Evolutionary conservation across 1,140 invertebrate species (phyloP), one percentile per base, ranked within the genome.

Genomic region (Mycetomoellerius zeteki): DNA sequence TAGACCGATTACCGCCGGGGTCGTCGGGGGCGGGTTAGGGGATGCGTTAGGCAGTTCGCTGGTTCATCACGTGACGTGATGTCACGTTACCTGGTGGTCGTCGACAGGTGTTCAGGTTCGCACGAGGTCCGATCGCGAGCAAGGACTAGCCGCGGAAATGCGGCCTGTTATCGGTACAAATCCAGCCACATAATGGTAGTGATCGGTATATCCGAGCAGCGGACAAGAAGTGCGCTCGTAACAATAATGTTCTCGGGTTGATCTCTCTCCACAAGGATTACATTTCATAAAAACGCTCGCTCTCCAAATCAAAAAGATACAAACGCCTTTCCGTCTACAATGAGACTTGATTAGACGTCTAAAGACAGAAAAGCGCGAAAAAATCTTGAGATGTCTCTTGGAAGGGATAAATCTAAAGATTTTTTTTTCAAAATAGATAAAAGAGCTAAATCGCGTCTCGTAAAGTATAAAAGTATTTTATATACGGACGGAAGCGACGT

Each of bases 41-140:
- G 62, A 71, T 54, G 65, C 67, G 81, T 72, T 12, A 33, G 47
- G 60, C 64, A 75, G 84, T 56, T 86, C 16, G 89, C 65, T 16
- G 64, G 47, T 47, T 81, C 47, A 69, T 92, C 89, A 92, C 90
- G 90, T 89, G 92, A 92, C 91, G 87, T 91, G 92, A 93, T 93
- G 92, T 93, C 92, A 93, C 92, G 92, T 93, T 93, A 93, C 92
- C 65, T 72, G 86, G 8, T 91, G 81, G 92, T 88, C 89, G 89
- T 24, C 60, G 86, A 90, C 92, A 93, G 92, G 91, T 93, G 91
- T 91, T 85, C 47, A 14, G 82, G 88, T 92, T 93, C 92, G 89
- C 92, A 93, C 89, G 91, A 64, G 65, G 77, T 60, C 89, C 69
- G 52, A 65, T 72, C 85, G 47, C 77, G 37, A 62, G 69, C 43